These are phyloP conservation scores for Pogona vitticeps DNA, from an alignment of 2,113 vertebrate species.

Conservation along the genomic window DNA sequence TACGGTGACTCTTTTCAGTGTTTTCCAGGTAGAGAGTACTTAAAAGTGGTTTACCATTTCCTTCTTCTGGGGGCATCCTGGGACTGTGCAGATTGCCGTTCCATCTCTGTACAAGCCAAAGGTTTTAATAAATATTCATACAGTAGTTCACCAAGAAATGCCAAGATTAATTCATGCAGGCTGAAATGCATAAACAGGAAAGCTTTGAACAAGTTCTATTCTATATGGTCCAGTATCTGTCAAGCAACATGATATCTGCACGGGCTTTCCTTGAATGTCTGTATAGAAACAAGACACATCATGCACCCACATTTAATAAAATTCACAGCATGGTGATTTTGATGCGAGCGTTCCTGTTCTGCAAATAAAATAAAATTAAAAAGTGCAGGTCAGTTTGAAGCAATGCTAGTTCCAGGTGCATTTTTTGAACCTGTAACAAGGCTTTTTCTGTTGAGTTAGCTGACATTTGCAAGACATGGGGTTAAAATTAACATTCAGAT, in stretches of 20 bases:
- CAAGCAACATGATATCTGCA: conserved; percentile 31
- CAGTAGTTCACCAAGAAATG: conserved; percentile 56
- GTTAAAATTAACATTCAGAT: background rate
- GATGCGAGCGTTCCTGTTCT: conserved; percentile 2
- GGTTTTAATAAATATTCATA: conserved; percentile 60
- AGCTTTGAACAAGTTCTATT: conserved; percentile 46
- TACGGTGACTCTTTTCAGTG: too few species aligned
- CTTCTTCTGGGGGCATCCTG: too few species aligned
- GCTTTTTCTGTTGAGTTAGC: background rate
- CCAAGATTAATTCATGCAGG: conserved; percentile 51
- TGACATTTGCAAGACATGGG: background rate
- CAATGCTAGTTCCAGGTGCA: conserved; percentile 18
- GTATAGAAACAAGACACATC: conserved; percentile 41
- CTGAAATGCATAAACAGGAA: conserved; percentile 46
- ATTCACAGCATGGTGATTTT: conserved; percentile 32
- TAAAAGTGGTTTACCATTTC: too few species aligned
- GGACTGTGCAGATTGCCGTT: too few species aligned
- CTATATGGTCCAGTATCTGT: conserved; percentile 7
- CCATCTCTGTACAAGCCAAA: conserved; percentile 27
- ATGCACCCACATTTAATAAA: conserved; percentile 48
- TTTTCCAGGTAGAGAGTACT: too few species aligned
- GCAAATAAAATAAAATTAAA: conserved; percentile 2
- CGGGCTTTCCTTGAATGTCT: conserved; percentile 26
- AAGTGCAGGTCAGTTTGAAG: conserved; percentile 21
- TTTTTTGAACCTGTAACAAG: background rate